phyloP scores from a whole-genome alignment of 2,797 vertebrate species.

The Spheniscus humboldti region DNA sequence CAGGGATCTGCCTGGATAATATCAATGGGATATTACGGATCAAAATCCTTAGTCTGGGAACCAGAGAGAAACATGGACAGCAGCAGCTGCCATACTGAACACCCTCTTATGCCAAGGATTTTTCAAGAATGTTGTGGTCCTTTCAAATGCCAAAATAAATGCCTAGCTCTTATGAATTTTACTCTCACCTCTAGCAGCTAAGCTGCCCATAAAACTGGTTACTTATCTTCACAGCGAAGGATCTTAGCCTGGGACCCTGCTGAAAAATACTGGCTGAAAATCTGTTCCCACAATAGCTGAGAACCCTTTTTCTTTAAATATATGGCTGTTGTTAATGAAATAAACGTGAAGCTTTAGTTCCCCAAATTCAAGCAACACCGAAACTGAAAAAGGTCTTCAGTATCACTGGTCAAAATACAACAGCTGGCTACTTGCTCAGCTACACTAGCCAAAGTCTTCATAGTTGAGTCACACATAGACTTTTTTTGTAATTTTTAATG shows the following conservation, averaged over 20 bases:
- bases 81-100: background rate
- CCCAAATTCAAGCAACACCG: background rate
- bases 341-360: background rate
- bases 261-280: background rate
- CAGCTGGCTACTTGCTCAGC: background rate
- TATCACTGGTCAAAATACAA: background rate
- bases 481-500: background rate
- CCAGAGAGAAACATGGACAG: background rate
- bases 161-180: background rate
- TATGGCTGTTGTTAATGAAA: background rate
- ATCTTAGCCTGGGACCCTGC: background rate
- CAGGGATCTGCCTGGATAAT: background rate
- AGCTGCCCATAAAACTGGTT: background rate
- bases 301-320: background rate
- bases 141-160: background rate
- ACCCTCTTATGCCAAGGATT: background rate
- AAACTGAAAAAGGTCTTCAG: background rate
- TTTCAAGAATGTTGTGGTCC: background rate
- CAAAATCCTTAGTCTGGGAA: background rate
- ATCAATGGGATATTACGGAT: background rate
- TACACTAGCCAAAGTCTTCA: background rate
- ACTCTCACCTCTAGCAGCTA: background rate
- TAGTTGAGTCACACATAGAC: background rate
- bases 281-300: background rate
- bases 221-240: background rate